Percentiles rank a stretch among this genome's conserved stretches.
Conservation (phyloP, 2,113 vertebrate genomes). For the Acrocephalus kingi region DNA sequence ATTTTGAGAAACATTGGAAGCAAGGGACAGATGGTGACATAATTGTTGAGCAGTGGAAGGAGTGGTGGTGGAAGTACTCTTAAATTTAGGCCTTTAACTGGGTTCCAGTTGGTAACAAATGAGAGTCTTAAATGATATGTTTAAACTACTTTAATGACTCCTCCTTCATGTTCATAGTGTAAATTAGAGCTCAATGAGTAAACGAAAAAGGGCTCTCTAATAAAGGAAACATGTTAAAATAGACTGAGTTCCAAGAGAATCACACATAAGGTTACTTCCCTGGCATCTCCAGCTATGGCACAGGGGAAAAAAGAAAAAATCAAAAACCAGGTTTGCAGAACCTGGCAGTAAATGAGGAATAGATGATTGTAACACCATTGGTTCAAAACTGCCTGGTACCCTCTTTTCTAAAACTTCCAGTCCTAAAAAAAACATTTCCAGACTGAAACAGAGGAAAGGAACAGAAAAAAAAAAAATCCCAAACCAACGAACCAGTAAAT, state of each 20-base stretch:
- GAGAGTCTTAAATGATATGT: background rate
- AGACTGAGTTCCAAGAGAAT: background rate
- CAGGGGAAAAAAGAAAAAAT: background rate
- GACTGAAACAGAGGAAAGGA: background rate
- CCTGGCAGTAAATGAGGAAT: background rate
- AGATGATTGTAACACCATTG: background rate
- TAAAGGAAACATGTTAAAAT: conserved; percentile 43
- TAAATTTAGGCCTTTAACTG: background rate
- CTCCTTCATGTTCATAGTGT: background rate
- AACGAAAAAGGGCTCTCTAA: background rate
- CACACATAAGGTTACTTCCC: background rate
- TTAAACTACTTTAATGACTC: conserved; percentile 26
- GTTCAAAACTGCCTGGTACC: background rate
- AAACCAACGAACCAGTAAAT: background rate
- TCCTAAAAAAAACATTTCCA: background rate
- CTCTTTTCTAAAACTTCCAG: background rate
- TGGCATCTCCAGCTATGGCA: background rate
- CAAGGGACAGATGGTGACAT: background rate
- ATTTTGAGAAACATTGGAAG: background rate
- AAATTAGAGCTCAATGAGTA: background rate
- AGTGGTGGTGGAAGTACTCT: background rate
- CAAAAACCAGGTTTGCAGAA: background rate
- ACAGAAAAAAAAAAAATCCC: background rate
- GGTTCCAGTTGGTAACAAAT: background rate
- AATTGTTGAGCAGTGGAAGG: background rate